These are phyloP conservation scores for Ara ararauna DNA, from an alignment of 2,797 vertebrate genomes.

Conservation along the genomic window DNA sequence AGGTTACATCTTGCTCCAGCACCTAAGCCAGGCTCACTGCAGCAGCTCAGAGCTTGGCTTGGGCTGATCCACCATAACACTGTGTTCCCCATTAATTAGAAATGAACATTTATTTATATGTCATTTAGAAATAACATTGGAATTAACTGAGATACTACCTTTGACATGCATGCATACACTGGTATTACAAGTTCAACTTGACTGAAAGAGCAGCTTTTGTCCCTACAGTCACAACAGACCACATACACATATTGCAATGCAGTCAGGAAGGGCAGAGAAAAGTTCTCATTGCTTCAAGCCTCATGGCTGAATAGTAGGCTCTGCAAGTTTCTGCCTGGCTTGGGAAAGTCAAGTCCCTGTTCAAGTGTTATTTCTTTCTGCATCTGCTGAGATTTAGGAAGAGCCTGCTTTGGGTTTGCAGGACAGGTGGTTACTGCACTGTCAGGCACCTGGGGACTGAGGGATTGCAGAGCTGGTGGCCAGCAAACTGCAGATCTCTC, in stretches of 20 bases:
- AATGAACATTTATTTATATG: background rate
- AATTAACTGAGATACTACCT: background rate
- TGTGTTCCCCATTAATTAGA: background rate
- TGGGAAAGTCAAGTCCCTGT: background rate
- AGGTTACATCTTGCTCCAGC: background rate
- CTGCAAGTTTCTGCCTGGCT: background rate
- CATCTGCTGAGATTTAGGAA: background rate
- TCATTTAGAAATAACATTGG: background rate
- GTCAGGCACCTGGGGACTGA: background rate
- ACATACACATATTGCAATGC: background rate
- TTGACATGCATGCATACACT: background rate
- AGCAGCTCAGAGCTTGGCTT: background rate
- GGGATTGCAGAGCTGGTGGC: background rate
- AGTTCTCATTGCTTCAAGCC: background rate
- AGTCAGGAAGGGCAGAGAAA: background rate
- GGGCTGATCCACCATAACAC: background rate
- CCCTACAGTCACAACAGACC: background rate
- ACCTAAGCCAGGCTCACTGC: background rate
- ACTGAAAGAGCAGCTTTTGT: background rate
- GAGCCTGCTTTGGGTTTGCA: background rate
- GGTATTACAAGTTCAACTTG: background rate
- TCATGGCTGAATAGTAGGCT: background rate
- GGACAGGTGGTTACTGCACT: background rate
- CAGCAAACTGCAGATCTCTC: background rate
- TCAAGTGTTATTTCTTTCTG: background rate